These are phyloP conservation scores for Mesoligia furuncula DNA, from an alignment of 2,888 invertebrate species.

Conservation along the genomic window DNA sequence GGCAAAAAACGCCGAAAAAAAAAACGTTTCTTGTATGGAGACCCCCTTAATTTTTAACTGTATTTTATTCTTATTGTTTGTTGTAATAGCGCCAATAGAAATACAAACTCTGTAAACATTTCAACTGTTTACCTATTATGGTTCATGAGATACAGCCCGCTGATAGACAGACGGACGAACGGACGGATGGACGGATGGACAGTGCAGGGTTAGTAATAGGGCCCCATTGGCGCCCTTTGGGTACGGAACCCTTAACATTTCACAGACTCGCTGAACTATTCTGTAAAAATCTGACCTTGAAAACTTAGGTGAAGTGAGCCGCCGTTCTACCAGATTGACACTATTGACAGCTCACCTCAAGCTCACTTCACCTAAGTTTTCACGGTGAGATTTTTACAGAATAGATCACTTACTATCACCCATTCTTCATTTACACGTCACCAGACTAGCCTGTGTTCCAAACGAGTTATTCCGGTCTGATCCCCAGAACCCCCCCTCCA, in stretches of 20 bases:
- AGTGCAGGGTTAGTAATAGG: not conserved
- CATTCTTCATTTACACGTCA: not conserved
- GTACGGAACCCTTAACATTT: not conserved
- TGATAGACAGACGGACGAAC: not conserved
- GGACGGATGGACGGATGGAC: not conserved
- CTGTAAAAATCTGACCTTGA: too few species aligned
- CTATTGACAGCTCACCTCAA: too few species aligned
- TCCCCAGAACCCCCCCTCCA: too few species aligned
- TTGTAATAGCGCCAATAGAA: not conserved
- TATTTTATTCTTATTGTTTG: not conserved
- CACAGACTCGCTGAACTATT: too few species aligned
- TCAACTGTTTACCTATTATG: not conserved
- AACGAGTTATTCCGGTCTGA: too few species aligned
- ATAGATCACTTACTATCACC: not conserved
- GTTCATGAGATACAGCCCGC: not conserved
- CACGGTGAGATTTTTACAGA: not conserved
- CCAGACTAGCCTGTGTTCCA: too few species aligned
- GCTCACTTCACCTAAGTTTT: not conserved
- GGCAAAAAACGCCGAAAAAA: too few species aligned
- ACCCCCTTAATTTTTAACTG: too few species aligned
- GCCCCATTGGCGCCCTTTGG: not conserved
- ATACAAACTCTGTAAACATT: not conserved
- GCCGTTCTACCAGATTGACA: not conserved
- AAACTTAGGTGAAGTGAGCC: not conserved
- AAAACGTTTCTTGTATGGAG: too few species aligned